These are phyloP conservation scores for Neostethus bicornis DNA, from an alignment of 2,797 vertebrate species.

Conservation along the genomic window DNA sequence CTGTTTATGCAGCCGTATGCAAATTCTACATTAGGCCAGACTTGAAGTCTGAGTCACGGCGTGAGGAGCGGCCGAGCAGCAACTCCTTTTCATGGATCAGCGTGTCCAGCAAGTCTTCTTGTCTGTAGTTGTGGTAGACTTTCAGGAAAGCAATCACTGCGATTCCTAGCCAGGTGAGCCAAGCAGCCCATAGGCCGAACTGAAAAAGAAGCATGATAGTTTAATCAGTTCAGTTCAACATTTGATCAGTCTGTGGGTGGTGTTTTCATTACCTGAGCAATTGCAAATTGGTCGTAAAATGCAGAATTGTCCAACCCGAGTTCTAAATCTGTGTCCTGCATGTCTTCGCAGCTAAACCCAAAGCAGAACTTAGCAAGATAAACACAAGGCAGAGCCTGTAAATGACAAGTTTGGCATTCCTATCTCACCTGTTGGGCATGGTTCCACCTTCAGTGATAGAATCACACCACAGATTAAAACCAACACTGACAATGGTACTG, in stretches of 20 bases:
- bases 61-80: constrained; percentile 86
- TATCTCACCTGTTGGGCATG: constrained; percentile 87
- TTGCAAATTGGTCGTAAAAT: constrained; percentile 95
- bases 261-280: constrained; percentile 86
- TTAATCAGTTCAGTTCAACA: neutral
- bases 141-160: constrained; percentile 93
- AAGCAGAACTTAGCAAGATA: constrained; percentile 4
- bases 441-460: constrained; percentile 90
- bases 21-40: constrained; percentile 87
- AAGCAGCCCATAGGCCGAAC: constrained; percentile 96
- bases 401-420: neutral
- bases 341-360: constrained; percentile 88
- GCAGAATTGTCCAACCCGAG: constrained; percentile 91
- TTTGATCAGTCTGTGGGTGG: neutral
- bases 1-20: constrained; percentile 15
- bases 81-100: constrained; percentile 96
- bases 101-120: constrained; percentile 93
- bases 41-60: constrained; percentile 84
- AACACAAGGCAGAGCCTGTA: neutral
- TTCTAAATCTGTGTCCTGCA: constrained; percentile 91
- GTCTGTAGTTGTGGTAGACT: constrained; percentile 94
- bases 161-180: constrained; percentile 95
- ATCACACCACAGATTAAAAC: constrained; percentile 97
- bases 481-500: constrained; percentile 95
- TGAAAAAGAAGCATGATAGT: constrained; percentile 50